A percentile compares a stretch with the other conserved stretches of the same genome.
These are phyloP conservation scores for Popillia japonica DNA, from an alignment of 1,140 invertebrate species.

Conservation along the genomic window DNA sequence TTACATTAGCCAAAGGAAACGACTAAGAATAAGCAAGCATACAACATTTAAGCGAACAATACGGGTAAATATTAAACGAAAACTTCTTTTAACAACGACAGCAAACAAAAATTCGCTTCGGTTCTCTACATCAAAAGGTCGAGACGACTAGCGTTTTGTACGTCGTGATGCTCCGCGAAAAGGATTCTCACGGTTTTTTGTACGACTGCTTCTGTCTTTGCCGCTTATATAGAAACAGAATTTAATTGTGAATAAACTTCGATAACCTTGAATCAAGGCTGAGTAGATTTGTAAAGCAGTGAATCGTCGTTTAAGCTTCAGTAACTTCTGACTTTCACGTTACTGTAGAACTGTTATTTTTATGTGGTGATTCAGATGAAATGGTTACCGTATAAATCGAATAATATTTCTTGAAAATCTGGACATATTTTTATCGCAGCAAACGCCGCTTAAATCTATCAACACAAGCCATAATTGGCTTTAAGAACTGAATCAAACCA, in stretches of 20 bases:
- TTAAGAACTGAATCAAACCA: not conserved
- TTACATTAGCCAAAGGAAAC: not conserved
- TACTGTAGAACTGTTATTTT: not conserved
- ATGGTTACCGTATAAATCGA: no score
- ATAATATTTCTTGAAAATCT: no score
- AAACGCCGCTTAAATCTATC: not conserved
- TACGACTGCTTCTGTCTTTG: not conserved
- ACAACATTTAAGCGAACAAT: not conserved
- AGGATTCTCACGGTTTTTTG: not conserved
- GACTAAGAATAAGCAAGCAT: not conserved
- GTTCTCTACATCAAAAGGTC: not conserved
- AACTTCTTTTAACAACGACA: not conserved
- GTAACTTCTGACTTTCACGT: not conserved
- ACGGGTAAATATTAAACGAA: not conserved
- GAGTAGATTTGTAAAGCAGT: not conserved
- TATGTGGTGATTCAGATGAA: not conserved
- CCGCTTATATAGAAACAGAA: not conserved
- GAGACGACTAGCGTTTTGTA: not conserved
- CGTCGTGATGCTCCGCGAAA: not conserved
- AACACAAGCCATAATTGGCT: not conserved
- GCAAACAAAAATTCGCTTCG: not conserved
- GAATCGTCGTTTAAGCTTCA: constrained; percentile 8
- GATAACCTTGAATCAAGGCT: constrained; percentile 8
- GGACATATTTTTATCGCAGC: no score
- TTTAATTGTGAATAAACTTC: constrained; percentile 3